These are phyloP conservation scores for Agriopis marginaria DNA, from an alignment of 2,888 invertebrate genomes.

Conservation along the genomic window DNA sequence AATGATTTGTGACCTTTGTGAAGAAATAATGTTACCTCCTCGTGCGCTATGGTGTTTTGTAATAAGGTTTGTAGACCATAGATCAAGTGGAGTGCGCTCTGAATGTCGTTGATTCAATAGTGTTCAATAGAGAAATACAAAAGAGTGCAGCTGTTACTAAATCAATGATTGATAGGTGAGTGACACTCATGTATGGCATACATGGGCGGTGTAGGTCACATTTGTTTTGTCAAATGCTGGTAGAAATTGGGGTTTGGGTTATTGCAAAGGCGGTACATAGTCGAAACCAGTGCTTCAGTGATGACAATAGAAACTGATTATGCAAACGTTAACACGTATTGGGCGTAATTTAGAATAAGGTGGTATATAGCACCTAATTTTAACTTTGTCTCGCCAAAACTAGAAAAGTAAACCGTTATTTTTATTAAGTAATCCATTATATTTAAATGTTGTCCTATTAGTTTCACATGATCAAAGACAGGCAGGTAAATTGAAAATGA, in stretches of 20 bases:
- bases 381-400: too few relatives aligned
- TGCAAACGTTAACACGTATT: conserved; percentile 14
- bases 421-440: too few relatives aligned
- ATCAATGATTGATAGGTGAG: conserved; percentile 37
- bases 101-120: conserved; percentile 41
- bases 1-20: conserved; percentile 47
- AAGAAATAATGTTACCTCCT: conserved; percentile 37
- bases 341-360: conserved; percentile 5
- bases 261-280: conserved; percentile 8
- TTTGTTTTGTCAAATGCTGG: conserved; percentile 22
- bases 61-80: conserved; percentile 40
- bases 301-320: conserved; percentile 6
- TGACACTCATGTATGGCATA: conserved; percentile 23
- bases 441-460: too few relatives aligned
- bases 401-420: too few relatives aligned
- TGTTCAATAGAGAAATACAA: conserved; percentile 39
- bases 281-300: background rate
- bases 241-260: conserved; percentile 11
- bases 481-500: too few relatives aligned
- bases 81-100: conserved; percentile 38
- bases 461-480: too few relatives aligned
- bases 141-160: conserved; percentile 30
- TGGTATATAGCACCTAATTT: too few relatives aligned
- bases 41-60: conserved; percentile 37
- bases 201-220: conserved; percentile 26